phyloP scores from a whole-genome alignment of 2,113 vertebrate genomes.

The Struthidea cinerea region DNA sequence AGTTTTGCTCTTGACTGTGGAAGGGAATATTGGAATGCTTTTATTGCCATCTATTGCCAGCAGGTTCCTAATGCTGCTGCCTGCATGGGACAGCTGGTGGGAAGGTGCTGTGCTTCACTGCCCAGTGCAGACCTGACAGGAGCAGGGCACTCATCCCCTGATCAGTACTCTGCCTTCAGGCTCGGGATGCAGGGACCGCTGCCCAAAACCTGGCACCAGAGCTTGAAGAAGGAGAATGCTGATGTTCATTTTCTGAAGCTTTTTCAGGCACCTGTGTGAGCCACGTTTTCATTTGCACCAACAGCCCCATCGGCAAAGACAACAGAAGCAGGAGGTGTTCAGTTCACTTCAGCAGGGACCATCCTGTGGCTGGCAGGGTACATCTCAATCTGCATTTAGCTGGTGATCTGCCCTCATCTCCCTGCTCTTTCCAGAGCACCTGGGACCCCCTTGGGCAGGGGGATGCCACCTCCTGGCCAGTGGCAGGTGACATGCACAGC shows the following conservation, averaged over 20 bases:
- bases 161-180: neutral
- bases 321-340: neutral
- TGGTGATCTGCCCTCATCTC: neutral
- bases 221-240: neutral
- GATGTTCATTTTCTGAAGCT: neutral
- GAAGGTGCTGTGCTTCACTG: neutral
- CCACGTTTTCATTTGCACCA: neutral
- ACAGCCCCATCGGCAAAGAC: neutral
- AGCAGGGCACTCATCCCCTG: neutral
- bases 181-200: rapidly evolving
- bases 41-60: neutral
- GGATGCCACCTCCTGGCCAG: neutral
- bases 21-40: neutral
- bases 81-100: neutral
- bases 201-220: neutral
- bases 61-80: neutral
- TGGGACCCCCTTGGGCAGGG: neutral
- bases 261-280: neutral
- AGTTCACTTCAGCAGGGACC: neutral
- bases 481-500: neutral
- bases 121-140: neutral
- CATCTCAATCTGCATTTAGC: neutral
- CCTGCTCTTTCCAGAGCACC: neutral
- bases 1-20: neutral
- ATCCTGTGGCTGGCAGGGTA: neutral